phyloP scores from a whole-genome alignment of 1,140 invertebrate species.

The Ostrea edulis region DNA sequence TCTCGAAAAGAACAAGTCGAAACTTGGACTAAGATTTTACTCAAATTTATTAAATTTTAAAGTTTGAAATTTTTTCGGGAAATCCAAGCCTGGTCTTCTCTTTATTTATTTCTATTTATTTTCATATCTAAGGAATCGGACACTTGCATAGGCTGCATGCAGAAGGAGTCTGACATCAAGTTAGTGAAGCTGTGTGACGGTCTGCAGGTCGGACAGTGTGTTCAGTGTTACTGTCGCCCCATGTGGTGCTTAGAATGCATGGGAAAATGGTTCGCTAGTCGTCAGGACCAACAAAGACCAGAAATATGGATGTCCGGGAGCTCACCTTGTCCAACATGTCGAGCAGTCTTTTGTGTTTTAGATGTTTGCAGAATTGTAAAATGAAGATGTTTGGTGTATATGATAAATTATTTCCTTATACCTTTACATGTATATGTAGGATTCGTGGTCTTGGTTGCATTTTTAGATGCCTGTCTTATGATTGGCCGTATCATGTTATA shows the following conservation, averaged over 20 bases:
- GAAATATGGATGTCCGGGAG: constrained; percentile 91
- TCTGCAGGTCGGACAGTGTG: constrained; percentile 80
- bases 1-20: too few species aligned
- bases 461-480: not conserved
- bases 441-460: not conserved
- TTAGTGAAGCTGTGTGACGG: constrained; percentile 86
- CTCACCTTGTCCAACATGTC: constrained; percentile 93
- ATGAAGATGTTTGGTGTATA: constrained; percentile 2
- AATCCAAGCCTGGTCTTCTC: too few species aligned
- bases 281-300: constrained; percentile 87
- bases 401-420: too few species aligned
- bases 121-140: constrained; percentile 85
- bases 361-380: constrained; percentile 84
- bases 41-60: too few species aligned
- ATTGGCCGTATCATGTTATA: too few species aligned
- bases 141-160: constrained; percentile 93
- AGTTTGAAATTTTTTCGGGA: too few species aligned
- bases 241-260: constrained; percentile 91
- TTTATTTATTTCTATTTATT: not conserved
- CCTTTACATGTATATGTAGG: not conserved
- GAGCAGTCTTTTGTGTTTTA: constrained; percentile 91
- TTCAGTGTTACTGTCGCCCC: constrained; percentile 87
- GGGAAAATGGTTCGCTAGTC: constrained; percentile 91
- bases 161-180: constrained; percentile 89
- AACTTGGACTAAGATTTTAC: too few species aligned